Evolutionary conservation across 2,113 vertebrate genomes (phyloP).

Genomic region (Alligator sinensis): DNA sequence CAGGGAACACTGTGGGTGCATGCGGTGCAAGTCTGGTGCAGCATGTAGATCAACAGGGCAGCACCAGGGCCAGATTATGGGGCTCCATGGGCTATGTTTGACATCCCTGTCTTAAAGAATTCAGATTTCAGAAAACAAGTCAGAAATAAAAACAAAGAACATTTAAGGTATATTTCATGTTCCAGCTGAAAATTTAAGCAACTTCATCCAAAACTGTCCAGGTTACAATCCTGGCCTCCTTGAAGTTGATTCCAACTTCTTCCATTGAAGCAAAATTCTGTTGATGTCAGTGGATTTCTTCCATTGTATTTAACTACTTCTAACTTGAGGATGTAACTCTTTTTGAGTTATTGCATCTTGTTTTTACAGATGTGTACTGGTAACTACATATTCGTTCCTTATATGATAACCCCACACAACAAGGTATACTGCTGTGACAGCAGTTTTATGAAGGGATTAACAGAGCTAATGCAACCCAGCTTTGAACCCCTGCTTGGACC

Average conservation of each 20-base stretch:
- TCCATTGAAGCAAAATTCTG: background rate
- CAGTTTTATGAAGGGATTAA: conserved; percentile 95
- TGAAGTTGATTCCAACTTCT: background rate
- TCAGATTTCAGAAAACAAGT: background rate
- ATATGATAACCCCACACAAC: conserved; percentile 96
- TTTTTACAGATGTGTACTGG: conserved; percentile 90
- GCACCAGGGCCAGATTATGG: too few species aligned
- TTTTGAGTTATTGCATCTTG: conserved; percentile 25
- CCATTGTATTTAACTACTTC: background rate
- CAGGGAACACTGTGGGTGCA: too few species aligned
- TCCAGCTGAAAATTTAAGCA: background rate
- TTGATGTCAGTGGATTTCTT: background rate
- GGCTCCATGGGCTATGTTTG: too few species aligned
- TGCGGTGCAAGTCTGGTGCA: too few species aligned
- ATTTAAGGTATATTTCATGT: background rate
- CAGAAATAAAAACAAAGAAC: background rate
- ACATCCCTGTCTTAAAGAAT: background rate
- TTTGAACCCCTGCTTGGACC: conserved; percentile 95
- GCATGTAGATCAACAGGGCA: too few species aligned
- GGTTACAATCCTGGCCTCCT: background rate
- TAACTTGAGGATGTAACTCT: background rate
- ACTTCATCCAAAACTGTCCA: background rate
- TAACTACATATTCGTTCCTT: conserved; percentile 96
- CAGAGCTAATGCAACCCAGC: conserved; percentile 95
- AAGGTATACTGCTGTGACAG: conserved; percentile 98